Evolutionary conservation across 2,797 vertebrate genomes (phyloP).

Genomic region (Acestrorhynchus altus): DNA sequence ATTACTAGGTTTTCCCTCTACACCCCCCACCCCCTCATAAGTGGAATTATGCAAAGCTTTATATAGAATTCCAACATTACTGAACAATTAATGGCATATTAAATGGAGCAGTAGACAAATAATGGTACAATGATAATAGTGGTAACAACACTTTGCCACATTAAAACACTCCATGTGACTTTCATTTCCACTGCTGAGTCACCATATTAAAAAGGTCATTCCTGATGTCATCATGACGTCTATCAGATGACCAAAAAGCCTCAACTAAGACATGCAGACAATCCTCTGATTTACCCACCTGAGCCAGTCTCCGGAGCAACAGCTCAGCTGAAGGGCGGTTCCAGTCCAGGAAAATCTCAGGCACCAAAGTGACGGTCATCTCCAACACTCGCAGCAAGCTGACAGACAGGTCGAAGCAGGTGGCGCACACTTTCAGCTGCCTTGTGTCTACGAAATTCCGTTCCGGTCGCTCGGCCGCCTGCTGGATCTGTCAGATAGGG

Average conservation of each 20-base stretch:
- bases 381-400: slow-evolving; percentile 95
- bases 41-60: no score
- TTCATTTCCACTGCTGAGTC: neutral
- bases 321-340: slow-evolving; percentile 90
- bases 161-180: neutral
- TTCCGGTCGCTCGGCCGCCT: slow-evolving; percentile 95
- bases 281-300: slow-evolving; percentile 75
- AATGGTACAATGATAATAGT: no score
- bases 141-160: no score
- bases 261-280: neutral
- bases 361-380: slow-evolving; percentile 94
- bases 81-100: no score
- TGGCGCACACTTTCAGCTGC: slow-evolving; percentile 95
- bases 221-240: neutral
- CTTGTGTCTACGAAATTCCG: slow-evolving; percentile 97
- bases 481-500: slow-evolving; percentile 86
- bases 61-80: no score
- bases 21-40: no score
- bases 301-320: slow-evolving; percentile 91
- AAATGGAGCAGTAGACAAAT: no score
- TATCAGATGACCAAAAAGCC: neutral
- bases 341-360: slow-evolving; percentile 96
- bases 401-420: slow-evolving; percentile 98
- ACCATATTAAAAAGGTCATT: neutral
- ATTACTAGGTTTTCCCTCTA: no score